phyloP scores from a whole-genome alignment of 2,797 vertebrate genomes.

The Sebastes wilsoni region DNA sequence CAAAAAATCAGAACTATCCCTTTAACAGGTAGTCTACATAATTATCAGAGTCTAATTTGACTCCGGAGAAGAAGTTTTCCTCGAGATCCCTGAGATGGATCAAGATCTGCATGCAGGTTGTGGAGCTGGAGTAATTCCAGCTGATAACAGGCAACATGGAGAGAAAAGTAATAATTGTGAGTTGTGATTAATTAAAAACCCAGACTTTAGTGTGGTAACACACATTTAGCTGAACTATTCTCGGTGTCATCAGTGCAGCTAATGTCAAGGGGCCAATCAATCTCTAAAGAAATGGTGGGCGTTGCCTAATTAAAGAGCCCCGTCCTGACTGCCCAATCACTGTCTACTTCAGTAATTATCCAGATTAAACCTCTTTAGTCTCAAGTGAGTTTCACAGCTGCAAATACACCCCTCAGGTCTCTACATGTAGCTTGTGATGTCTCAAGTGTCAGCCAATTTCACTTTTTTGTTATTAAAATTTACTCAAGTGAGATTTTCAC shows the following conservation, averaged over 20 bases:
- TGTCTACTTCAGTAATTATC: slow-evolving; percentile 45
- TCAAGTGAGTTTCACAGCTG: slow-evolving; percentile 36
- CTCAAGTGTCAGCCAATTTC: not conserved
- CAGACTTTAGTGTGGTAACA: not conserved
- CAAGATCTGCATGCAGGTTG: not conserved
- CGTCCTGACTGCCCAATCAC: slow-evolving; percentile 37
- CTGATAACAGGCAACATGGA: not conserved
- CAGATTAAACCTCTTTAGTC: slow-evolving; percentile 38
- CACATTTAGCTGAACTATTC: slow-evolving; percentile 22
- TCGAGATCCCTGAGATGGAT: not conserved
- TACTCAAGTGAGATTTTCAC: not conserved
- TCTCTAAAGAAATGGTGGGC: slow-evolving; percentile 13
- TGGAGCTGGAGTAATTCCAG: not conserved
- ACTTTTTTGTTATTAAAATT: not conserved
- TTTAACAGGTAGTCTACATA: not conserved
- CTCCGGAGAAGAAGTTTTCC: not conserved
- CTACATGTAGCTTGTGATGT: not conserved
- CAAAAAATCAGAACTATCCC: too few species aligned
- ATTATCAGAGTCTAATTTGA: slow-evolving; percentile 14
- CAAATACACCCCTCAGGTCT: not conserved
- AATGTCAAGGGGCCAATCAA: slow-evolving; percentile 58
- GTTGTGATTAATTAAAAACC: slow-evolving; percentile 25
- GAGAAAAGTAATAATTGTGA: not conserved
- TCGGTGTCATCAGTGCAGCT: slow-evolving; percentile 33
- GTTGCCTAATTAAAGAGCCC: slow-evolving; percentile 35